Conservation (phyloP, 2,797 vertebrate genomes). For the Lepilemur septentrionalis region DNA sequence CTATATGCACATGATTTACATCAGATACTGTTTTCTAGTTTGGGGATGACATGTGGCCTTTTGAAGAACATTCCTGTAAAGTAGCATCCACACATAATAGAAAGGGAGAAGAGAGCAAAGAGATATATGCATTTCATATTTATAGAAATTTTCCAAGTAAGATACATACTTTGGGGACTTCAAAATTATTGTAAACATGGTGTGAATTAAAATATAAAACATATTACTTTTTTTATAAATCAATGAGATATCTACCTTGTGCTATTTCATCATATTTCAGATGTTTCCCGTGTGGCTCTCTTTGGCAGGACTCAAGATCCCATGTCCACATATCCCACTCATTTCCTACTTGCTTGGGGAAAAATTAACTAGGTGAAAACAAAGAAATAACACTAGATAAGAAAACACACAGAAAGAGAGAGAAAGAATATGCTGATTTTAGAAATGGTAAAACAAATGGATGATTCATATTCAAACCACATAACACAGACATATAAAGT, state of each 20-base stretch:
- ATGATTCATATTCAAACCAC: neutral
- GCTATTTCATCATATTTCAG: neutral
- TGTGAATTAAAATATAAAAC: conserved; percentile 5
- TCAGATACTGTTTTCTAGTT: neutral
- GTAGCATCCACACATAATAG: neutral
- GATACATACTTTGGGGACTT: neutral
- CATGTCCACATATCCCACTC: neutral
- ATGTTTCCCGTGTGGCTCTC: neutral
- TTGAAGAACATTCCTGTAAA: neutral
- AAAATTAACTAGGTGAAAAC: neutral
- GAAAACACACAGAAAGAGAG: neutral
- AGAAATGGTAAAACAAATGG: neutral
- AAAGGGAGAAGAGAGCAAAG: neutral
- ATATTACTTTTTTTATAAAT: neutral
- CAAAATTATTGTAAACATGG: neutral
- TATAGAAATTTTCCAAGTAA: conserved; percentile 31
- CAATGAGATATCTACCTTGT: neutral
- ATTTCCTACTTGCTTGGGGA: neutral
- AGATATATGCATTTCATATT: neutral
- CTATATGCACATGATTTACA: neutral
- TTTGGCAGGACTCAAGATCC: neutral
- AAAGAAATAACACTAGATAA: neutral
- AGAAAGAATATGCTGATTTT: neutral
- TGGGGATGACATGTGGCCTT: neutral
- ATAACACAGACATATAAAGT: neutral